Evolutionary conservation across 1,140 invertebrate genomes (phyloP).

Genomic region (Orius insidiosus): DNA sequence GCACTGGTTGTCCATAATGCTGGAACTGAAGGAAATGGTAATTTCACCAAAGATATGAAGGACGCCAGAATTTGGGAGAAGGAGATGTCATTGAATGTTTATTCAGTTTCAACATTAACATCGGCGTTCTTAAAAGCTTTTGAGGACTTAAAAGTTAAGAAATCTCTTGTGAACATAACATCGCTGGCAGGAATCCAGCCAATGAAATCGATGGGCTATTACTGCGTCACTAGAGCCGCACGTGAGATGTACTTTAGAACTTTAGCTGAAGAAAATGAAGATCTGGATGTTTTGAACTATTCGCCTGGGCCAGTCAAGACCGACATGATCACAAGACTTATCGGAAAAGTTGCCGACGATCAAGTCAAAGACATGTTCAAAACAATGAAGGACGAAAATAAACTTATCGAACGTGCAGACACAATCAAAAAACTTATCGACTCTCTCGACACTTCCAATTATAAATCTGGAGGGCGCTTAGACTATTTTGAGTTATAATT

Average conservation of each 20-base stretch:
- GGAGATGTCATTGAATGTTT: slow-evolving; percentile 21
- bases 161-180: slow-evolving; percentile 69
- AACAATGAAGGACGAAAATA: slow-evolving; percentile 33
- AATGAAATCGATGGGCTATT: slow-evolving; percentile 55
- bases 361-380: slow-evolving; percentile 43
- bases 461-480: slow-evolving; percentile 63
- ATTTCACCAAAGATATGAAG: slow-evolving; percentile 36
- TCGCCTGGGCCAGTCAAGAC: slow-evolving; percentile 76
- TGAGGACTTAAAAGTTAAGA: slow-evolving; percentile 26
- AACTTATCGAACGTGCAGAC: slow-evolving; percentile 51
- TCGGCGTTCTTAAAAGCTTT: slow-evolving; percentile 48
- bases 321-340: slow-evolving; percentile 61
- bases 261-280: slow-evolving; percentile 61
- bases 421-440: slow-evolving; percentile 56
- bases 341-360: slow-evolving; percentile 36
- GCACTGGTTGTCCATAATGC: slow-evolving; percentile 78
- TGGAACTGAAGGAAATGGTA: slow-evolving; percentile 62
- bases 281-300: slow-evolving; percentile 70
- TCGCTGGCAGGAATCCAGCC: slow-evolving; percentile 65
- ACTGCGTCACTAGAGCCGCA: slow-evolving; percentile 78
- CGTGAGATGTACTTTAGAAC: slow-evolving; percentile 77
- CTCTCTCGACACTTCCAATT: slow-evolving; percentile 52
- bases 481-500: slow-evolving; percentile 85
- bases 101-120: slow-evolving; percentile 53
- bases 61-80: slow-evolving; percentile 37